Conservation (phyloP, 2,797 vertebrate species). For the Ciconia nigra region DNA sequence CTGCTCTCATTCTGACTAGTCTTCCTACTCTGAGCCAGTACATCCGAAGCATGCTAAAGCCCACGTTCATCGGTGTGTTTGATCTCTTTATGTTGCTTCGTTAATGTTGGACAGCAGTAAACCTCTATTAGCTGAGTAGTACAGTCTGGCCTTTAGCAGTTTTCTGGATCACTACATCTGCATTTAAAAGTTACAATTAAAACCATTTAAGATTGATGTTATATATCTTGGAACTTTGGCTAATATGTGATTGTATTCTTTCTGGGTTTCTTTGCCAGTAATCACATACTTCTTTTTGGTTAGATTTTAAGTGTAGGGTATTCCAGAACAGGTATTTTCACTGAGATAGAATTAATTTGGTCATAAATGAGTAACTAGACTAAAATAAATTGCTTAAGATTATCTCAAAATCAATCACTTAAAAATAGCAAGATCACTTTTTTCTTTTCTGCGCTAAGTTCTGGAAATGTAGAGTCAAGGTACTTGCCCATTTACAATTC, state of each 20-base stretch:
- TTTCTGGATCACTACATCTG: background rate
- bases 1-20: background rate
- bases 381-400: background rate
- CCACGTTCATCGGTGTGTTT: rapidly evolving
- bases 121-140: background rate
- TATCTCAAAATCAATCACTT: background rate
- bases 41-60: background rate
- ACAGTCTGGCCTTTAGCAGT: background rate
- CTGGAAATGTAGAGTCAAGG: background rate
- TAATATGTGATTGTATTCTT: background rate
- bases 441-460: background rate
- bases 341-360: background rate
- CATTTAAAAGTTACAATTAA: background rate
- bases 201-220: background rate
- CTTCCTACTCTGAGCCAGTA: background rate
- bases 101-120: rapidly evolving
- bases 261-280: background rate
- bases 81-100: rapidly evolving
- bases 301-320: background rate
- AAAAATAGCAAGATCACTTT: background rate
- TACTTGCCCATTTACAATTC: background rate
- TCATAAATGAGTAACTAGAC: background rate
- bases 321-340: background rate
- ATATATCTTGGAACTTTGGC: background rate
- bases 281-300: background rate